phyloP scores from a whole-genome alignment of 2,888 invertebrate genomes.

The Andrena haemorrhoa region DNA sequence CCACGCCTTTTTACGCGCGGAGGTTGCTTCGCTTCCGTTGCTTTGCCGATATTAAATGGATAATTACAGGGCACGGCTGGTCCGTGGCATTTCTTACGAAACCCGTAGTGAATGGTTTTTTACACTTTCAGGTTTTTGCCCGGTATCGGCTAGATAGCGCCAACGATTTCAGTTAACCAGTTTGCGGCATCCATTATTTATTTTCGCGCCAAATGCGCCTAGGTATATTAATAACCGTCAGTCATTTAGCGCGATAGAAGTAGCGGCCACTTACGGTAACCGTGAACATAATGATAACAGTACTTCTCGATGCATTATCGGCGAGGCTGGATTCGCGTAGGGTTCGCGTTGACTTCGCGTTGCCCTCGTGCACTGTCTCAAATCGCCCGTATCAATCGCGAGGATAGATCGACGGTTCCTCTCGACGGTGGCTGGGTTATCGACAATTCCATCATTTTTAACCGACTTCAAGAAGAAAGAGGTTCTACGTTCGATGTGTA shows the following conservation, averaged over 20 bases:
- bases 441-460: not conserved
- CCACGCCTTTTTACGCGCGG: slow-evolving; percentile 4
- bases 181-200: not conserved
- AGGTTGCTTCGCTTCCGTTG: slow-evolving; percentile 34
- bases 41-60: slow-evolving; percentile 43
- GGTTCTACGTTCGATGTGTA: no score
- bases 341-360: not conserved
- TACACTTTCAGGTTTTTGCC: slow-evolving; percentile 28
- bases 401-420: not conserved
- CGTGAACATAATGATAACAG: slow-evolving; percentile 21
- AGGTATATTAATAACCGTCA: slow-evolving; percentile 17
- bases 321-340: not conserved
- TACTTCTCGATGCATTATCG: not conserved
- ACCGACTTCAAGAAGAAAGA: no score
- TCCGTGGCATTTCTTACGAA: slow-evolving; percentile 10
- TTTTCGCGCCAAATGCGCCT: not conserved
- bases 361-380: not conserved
- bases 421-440: not conserved
- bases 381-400: not conserved
- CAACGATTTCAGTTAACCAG: slow-evolving; percentile 12
- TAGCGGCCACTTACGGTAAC: slow-evolving; percentile 12
- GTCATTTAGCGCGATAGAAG: not conserved
- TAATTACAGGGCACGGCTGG: slow-evolving; percentile 40
- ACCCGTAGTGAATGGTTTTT: slow-evolving; percentile 2
- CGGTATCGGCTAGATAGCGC: not conserved